phyloP scores from a whole-genome alignment of 2,797 vertebrate species.

The Lepilemur ruficaudatus region DNA sequence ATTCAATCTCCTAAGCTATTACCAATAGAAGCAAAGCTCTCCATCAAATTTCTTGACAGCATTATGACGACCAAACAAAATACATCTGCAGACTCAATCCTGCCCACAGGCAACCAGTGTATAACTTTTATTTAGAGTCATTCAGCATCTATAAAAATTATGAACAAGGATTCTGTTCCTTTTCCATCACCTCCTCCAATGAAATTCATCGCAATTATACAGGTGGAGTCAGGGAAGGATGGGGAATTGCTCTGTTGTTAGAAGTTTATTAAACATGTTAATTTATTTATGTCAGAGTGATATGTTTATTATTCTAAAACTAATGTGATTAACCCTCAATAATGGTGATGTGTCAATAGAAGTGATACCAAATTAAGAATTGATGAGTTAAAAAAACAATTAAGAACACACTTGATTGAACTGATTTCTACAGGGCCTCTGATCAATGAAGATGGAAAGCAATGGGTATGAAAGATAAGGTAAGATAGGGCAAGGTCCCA shows the following conservation, averaged over 20 bases:
- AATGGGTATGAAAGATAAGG: background rate
- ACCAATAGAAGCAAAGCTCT: background rate
- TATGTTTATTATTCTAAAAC: constrained; percentile 54
- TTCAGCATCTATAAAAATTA: background rate
- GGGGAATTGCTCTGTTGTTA: background rate
- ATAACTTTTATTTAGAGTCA: background rate
- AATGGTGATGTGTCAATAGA: constrained; percentile 47
- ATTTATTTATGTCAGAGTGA: constrained; percentile 46
- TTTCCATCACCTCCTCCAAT: background rate
- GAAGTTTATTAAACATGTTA: constrained; percentile 49
- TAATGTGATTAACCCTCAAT: constrained; percentile 45
- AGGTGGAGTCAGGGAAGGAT: background rate
- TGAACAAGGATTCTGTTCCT: background rate
- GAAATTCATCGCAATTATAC: background rate
- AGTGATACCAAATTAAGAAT: constrained; percentile 10
- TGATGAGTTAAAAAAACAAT: constrained; percentile 16
- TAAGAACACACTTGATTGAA: constrained; percentile 30
- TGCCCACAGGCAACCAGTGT: background rate
- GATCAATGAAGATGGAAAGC: background rate
- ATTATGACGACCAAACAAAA: constrained; percentile 4
- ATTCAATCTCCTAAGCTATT: background rate
- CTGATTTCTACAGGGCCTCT: background rate
- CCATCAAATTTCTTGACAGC: background rate
- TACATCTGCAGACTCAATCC: background rate
- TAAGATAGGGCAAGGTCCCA: background rate